Base-by-base conservation (phyloP, 35 echinoderm and acorn worm species). In the Holothuria glaberrima region DNA sequence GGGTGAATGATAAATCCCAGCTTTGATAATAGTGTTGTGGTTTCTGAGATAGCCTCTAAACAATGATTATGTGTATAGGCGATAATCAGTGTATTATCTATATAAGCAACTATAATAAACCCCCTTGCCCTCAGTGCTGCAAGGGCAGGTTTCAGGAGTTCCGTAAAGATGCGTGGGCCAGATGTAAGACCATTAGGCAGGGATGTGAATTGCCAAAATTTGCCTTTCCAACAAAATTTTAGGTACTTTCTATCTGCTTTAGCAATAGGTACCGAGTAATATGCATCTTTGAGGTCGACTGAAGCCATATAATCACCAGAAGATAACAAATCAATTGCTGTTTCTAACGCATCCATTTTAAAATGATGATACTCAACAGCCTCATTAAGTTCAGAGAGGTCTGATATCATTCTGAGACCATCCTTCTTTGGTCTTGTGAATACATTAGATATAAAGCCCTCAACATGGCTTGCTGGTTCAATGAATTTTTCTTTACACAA, bases 91-190 rank as follows among this genome's bases (percentile, higher is more conserved):
- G 68, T 77, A 88, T 91, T 89, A 79, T 94, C 85, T 59, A 88
- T 91, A 59, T 94, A 94, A 6, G 54, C 48, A 2, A 91, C 38
- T 75, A 94, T 44, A 45, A 68, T 57, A 83, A 86, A 60, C 2
- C 83, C 89, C 22, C 13, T 69, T 25, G 59, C 75, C 63, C 89
- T 91, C 34, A 94, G 20, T 30, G 38, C 20, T 13, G 93, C 59
- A 64, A 91, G 50, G 27, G 86, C 68, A 26, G 90, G 83, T 66
- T 94, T 94, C 13, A 94, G 33, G 44, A 91, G 24, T 72, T 94
- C 91, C 5, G 93, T 94, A 29, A 94, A 94, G 25, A 94, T 19
- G 12, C 93, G 68, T 70, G 93, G 89, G 9, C 56, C 93, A 50
- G 89, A 58, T 6, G 59, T 34, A 12, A 94, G 67, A 17, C 84